These are phyloP conservation scores for Halcyon malimbica DNA, from an alignment of 2,113 vertebrate species.

Conservation along the genomic window DNA sequence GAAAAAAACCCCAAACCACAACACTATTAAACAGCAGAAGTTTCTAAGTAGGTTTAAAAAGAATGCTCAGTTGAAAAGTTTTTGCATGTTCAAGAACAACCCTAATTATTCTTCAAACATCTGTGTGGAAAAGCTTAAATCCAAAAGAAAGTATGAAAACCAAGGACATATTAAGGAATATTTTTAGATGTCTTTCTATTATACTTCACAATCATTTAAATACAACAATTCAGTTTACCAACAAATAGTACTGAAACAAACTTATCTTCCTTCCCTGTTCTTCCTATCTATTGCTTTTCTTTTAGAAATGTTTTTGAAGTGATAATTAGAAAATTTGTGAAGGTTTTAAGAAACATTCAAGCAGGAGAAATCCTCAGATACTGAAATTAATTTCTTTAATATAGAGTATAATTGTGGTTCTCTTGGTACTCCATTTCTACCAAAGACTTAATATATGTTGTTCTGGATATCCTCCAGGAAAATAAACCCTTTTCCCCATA, in stretches of 20 bases:
- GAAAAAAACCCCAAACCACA: neutral
- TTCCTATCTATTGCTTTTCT: neutral
- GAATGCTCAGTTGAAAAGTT: neutral
- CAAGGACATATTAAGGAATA: neutral
- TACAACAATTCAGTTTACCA: neutral
- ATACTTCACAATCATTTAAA: neutral
- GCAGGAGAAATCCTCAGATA: neutral
- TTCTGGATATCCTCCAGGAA: neutral
- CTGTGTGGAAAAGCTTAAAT: neutral
- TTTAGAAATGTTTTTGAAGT: neutral
- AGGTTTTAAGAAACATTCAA: neutral
- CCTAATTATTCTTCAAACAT: neutral
- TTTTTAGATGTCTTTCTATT: neutral
- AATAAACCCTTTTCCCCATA: neutral
- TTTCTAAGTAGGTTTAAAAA: neutral
- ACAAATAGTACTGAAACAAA: neutral
- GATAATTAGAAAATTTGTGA: neutral
- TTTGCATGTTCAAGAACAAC: neutral
- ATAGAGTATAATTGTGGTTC: neutral
- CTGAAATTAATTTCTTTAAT: neutral
- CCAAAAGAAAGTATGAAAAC: neutral
- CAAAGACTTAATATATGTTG: neutral
- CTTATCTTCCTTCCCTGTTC: neutral
- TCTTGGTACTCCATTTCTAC: neutral
- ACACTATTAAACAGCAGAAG: neutral